Evolutionary conservation across 2,113 vertebrate species (phyloP).

Genomic region (Gopherus evgoodei): DNA sequence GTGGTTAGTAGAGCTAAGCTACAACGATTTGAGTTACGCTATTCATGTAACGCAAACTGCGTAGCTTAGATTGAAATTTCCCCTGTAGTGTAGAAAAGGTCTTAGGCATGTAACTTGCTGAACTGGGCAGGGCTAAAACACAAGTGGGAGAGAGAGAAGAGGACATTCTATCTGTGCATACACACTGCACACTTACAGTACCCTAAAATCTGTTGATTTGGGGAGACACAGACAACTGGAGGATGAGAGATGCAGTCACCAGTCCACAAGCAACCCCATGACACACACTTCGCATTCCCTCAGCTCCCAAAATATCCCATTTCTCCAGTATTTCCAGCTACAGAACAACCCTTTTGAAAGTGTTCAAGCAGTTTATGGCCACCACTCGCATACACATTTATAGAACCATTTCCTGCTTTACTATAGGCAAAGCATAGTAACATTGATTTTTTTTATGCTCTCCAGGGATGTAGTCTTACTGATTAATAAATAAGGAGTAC

Average conservation of each 20-base stretch:
- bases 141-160: not conserved
- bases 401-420: conserved; percentile 49
- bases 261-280: not conserved
- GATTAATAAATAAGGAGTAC: not conserved
- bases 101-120: too few relatives aligned
- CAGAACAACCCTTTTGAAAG: conserved; percentile 15
- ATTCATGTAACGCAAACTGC: too few relatives aligned
- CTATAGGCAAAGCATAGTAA: conserved; percentile 23
- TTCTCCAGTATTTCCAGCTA: not conserved
- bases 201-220: not conserved
- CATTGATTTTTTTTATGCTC: conserved; percentile 26
- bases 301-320: not conserved
- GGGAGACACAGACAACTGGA: not conserved
- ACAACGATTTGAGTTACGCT: too few relatives aligned
- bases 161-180: not conserved
- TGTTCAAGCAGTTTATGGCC: conserved; percentile 39
- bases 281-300: not conserved
- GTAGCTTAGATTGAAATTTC: too few relatives aligned
- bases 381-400: conserved; percentile 36
- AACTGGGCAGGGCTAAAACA: not conserved
- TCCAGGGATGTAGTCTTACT: conserved; percentile 18
- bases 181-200: not conserved
- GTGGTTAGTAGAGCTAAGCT: too few relatives aligned
- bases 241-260: not conserved
- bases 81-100: too few relatives aligned